Conservation (phyloP, 2,113 vertebrate species). For the Anolis carolinensis region DNA sequence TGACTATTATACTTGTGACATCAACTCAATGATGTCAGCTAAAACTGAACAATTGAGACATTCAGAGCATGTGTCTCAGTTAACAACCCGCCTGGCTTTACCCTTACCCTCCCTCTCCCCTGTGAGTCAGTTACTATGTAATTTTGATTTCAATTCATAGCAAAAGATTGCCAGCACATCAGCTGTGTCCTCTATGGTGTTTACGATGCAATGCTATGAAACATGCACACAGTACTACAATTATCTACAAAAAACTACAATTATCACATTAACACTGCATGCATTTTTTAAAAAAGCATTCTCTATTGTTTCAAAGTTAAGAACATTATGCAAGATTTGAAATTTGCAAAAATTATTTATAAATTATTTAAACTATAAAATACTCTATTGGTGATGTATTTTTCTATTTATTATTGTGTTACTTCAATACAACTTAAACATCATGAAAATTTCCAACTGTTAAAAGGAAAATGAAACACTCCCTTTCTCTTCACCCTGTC, state of each 20-base stretch:
- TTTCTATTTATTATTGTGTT: no score
- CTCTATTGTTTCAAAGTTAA: neutral
- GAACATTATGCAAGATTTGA: neutral
- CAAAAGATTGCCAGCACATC: neutral
- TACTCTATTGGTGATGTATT: no score
- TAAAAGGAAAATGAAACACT: no score
- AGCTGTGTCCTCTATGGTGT: neutral
- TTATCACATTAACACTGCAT: neutral
- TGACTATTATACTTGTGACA: neutral
- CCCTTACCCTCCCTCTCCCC: neutral
- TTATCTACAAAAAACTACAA: neutral
- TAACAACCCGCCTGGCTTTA: neutral
- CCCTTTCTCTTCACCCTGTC: no score
- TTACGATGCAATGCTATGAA: neutral
- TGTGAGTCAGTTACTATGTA: neutral
- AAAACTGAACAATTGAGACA: slow-evolving; percentile 5
- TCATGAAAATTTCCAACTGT: no score
- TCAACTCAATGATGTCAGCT: neutral
- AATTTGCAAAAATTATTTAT: neutral
- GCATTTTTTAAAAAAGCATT: neutral
- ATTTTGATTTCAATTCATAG: neutral
- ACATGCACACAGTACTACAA: neutral
- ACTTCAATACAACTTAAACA: no score
- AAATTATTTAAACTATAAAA: neutral
- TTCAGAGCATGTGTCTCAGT: neutral